Evolutionary conservation across 2,113 vertebrate species (phyloP), one percentile per base, ranked within the genome.

Genomic region (Sporophila hypoxantha): DNA sequence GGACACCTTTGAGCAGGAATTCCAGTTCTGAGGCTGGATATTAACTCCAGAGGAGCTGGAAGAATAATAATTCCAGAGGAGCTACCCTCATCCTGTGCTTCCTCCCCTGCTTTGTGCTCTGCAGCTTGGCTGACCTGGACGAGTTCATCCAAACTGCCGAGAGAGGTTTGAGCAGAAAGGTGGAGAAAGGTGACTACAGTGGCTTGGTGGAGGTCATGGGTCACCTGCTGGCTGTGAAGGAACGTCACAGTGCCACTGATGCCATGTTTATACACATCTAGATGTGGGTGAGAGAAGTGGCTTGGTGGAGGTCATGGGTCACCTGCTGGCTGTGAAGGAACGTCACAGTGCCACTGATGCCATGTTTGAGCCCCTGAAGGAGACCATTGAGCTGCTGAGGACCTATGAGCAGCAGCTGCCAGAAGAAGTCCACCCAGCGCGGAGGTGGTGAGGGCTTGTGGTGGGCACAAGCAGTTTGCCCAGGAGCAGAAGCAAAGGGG

Each of bases 341-440:
- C 97, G 98, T 32, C 98, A 98, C n/a, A 92, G 68, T 37, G 87
- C 73, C 86, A 98, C 98, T 0, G 98, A 99, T 76, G 96, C 97
- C 87, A 98, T 99, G 98, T 99, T 99, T 93, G 98, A 99, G 90
- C 98, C 98, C 26, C 93, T 99, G 79, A 98, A 98, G 85, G 97
- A 99, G 82, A 99, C 98, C 21, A 96, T 99, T 2, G 97, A 98
- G 44, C 95, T 99, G 59, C 96, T 99, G 90, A 98, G 97, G 94
- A 91, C 83, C 4, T 99, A 99, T 3, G 97, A 98, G 55, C 99
- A 99, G 81, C 97, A 99, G 55, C 94, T 99, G 59, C 98, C 99
- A 0, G 97, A 98, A 23, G 92, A 96, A 10, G 97, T 99, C 37
- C 97, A 98, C 86, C 97, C 98, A 98, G 65, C 95, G n/a, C 99